phyloP scores from a whole-genome alignment of 2,888 invertebrate species.

The Plemyria rubiginata region DNA sequence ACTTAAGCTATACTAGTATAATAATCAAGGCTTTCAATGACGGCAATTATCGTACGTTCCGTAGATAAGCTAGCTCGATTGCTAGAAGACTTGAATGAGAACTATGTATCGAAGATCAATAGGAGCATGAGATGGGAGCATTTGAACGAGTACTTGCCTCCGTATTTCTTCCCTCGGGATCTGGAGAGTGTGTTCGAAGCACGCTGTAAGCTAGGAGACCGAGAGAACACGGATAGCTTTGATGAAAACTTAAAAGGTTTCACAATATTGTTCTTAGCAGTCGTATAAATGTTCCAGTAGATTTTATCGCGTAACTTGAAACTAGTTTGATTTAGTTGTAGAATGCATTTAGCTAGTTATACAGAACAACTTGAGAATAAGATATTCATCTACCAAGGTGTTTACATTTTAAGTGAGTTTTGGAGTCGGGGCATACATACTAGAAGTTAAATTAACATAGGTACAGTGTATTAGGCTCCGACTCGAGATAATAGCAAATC shows the following conservation, averaged over 20 bases:
- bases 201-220: slow-evolving; percentile 55
- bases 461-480: too few relatives aligned
- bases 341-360: not conserved
- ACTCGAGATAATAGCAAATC: too few relatives aligned
- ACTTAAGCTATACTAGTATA: not conserved
- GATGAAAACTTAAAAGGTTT: slow-evolving; percentile 83
- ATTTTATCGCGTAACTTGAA: slow-evolving; percentile 45
- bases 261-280: slow-evolving; percentile 69
- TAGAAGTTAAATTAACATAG: too few relatives aligned
- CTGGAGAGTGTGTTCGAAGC: slow-evolving; percentile 54
- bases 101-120: slow-evolving; percentile 39
- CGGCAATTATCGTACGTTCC: slow-evolving; percentile 3
- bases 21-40: slow-evolving; percentile 18
- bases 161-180: slow-evolving; percentile 63
- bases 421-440: too few relatives aligned
- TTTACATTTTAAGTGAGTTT: too few relatives aligned
- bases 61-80: slow-evolving; percentile 62
- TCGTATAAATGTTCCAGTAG: slow-evolving; percentile 69
- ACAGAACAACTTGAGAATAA: too few relatives aligned
- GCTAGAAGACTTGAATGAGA: slow-evolving; percentile 54
- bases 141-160: slow-evolving; percentile 51
- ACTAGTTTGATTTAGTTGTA: slow-evolving; percentile 27
- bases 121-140: slow-evolving; percentile 44
- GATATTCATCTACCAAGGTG: too few relatives aligned
- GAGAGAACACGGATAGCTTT: slow-evolving; percentile 61